Conservation (phyloP, 1,140 invertebrate species). For the Lordiphosa collinella region DNA sequence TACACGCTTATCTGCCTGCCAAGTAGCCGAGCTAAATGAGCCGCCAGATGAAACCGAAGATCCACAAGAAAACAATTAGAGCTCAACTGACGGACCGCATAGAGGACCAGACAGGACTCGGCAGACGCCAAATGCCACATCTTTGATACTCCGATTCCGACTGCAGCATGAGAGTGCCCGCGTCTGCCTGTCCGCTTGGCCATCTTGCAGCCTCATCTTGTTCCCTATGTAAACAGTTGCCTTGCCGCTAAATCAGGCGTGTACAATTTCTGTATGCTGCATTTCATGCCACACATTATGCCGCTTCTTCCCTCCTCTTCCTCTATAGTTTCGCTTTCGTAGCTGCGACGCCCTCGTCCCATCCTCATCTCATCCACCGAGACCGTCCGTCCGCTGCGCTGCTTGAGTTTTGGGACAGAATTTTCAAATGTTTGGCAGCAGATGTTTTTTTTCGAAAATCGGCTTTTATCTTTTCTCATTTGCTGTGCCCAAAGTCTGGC, state of each 20-base stretch:
- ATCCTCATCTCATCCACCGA: background rate
- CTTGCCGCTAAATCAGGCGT: constrained; percentile 55
- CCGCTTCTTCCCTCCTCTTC: constrained; percentile 7
- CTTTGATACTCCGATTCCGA: constrained; percentile 7
- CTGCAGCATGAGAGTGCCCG: constrained; percentile 5
- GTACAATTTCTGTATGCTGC: constrained; percentile 49
- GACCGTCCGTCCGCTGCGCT: background rate
- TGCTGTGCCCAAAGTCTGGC: constrained; percentile 28
- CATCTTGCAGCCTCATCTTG: constrained; percentile 34
- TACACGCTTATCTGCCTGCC: constrained; percentile 40
- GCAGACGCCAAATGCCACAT: constrained; percentile 36
- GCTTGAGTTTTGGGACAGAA: constrained; percentile 33
- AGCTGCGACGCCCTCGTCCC: background rate
- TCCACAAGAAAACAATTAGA: constrained; percentile 45
- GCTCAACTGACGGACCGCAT: constrained; percentile 24
- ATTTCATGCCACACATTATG: constrained; percentile 53
- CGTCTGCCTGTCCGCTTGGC: constrained; percentile 7
- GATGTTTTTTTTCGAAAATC: constrained; percentile 50
- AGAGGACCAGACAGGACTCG: constrained; percentile 23
- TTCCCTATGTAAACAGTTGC: constrained; percentile 53
- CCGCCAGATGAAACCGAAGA: constrained; percentile 17
- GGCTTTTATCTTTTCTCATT: constrained; percentile 50
- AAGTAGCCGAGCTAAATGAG: constrained; percentile 40
- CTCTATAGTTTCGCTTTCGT: constrained; percentile 1
- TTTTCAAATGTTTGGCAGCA: constrained; percentile 56